phyloP scores from a whole-genome alignment of 2,888 invertebrate genomes.

The Tiphia femorata region DNA sequence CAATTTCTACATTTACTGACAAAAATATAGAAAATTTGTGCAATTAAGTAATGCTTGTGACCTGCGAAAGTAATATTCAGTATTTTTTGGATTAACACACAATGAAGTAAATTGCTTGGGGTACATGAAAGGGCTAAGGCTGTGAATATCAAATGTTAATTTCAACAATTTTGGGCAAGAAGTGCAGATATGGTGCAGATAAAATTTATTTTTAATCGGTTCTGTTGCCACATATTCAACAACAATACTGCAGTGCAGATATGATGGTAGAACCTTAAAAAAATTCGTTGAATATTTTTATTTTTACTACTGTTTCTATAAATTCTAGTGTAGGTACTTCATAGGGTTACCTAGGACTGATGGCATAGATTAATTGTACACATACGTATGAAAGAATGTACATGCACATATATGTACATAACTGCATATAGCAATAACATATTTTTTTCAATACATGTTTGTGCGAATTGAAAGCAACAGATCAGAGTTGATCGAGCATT shows the following conservation, averaged over 20 bases:
- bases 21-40: too few species aligned
- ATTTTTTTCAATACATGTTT: conserved; percentile 41
- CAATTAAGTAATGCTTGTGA: too few species aligned
- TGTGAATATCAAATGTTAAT: conserved; percentile 53
- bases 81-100: conserved; percentile 11
- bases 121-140: conserved; percentile 43
- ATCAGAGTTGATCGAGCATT: conserved; percentile 29
- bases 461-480: conserved; percentile 22
- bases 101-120: conserved; percentile 26
- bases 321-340: conserved; percentile 33
- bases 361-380: conserved; percentile 38
- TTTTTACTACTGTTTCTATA: conserved; percentile 52
- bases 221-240: conserved; percentile 16
- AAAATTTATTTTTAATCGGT: conserved; percentile 18
- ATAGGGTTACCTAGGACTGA: conserved; percentile 36
- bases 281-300: conserved; percentile 48
- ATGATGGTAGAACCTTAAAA: conserved; percentile 23
- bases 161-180: conserved; percentile 21
- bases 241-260: conserved; percentile 20
- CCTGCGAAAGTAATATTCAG: too few species aligned
- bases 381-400: conserved; percentile 18
- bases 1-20: too few species aligned
- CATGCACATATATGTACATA: conserved; percentile 32
- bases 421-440: conserved; percentile 47
- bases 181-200: conserved; percentile 2